Conservation (phyloP, 2,797 vertebrate genomes). For the Falco peregrinus region DNA sequence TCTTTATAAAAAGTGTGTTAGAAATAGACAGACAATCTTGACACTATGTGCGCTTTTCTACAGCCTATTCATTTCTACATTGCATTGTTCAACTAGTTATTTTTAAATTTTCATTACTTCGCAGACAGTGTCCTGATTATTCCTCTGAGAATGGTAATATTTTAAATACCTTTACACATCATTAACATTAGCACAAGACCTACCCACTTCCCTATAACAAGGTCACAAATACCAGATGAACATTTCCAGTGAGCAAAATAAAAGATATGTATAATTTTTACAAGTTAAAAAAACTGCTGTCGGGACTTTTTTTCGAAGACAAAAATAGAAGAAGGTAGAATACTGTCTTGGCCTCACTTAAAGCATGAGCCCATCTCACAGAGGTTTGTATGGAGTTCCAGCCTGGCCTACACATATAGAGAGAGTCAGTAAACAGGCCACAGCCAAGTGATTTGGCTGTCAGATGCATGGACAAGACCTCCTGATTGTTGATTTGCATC, state of each 20-base stretch:
- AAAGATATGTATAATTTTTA: background rate
- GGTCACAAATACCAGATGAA: background rate
- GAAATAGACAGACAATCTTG: background rate
- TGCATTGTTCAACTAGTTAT: slow-evolving; percentile 32
- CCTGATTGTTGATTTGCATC: background rate
- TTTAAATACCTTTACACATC: slow-evolving; percentile 31
- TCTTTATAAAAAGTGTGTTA: background rate
- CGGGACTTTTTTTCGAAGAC: background rate
- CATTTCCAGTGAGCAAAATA: background rate
- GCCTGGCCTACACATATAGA: background rate
- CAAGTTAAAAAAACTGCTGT: background rate
- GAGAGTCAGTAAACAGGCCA: background rate
- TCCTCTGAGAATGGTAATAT: background rate
- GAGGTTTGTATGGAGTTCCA: background rate
- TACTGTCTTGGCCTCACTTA: slow-evolving; percentile 10
- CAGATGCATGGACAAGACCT: background rate
- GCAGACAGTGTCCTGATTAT: slow-evolving; percentile 38
- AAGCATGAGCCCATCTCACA: background rate
- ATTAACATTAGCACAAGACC: background rate
- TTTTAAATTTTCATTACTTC: slow-evolving; percentile 40
- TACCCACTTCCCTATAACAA: background rate
- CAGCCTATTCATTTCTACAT: slow-evolving; percentile 23
- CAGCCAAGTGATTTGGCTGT: background rate
- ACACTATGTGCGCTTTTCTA: background rate
- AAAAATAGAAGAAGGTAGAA: background rate